Percentiles rank a stretch among this genome's conserved stretches.
phyloP scores from a whole-genome alignment of 2,888 invertebrate species.

The Drosophila atroscutellata region DNA sequence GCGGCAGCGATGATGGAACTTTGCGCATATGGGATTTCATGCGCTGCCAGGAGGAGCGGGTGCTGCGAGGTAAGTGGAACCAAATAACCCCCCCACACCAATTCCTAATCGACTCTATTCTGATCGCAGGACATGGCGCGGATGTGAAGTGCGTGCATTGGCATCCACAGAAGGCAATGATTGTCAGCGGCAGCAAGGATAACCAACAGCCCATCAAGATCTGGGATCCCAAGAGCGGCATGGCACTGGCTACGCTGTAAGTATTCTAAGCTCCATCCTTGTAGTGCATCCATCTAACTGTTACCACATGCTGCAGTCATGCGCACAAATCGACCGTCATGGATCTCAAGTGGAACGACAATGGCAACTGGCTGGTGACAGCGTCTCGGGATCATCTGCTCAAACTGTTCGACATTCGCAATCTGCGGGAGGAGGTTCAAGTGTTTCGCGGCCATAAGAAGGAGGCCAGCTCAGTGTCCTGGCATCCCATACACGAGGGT shows the following conservation, averaged over 20 bases:
- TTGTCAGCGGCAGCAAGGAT: slow-evolving; percentile 99
- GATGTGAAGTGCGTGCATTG: slow-evolving; percentile 99
- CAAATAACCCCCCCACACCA: neutral
- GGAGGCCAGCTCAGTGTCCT: slow-evolving; percentile 98
- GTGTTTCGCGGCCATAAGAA: slow-evolving; percentile 99
- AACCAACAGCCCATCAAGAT: slow-evolving; percentile 99
- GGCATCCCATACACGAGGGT: slow-evolving; percentile 99
- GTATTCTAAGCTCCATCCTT: slow-evolving; percentile 73
- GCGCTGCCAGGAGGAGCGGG: slow-evolving; percentile 97
- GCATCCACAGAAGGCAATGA: slow-evolving; percentile 99
- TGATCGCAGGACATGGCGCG: slow-evolving; percentile 93
- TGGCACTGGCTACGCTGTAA: slow-evolving; percentile 96
- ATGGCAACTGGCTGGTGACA: slow-evolving; percentile 99
- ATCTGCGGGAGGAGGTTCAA: slow-evolving; percentile 97
- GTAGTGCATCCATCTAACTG: neutral
- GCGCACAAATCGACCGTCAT: slow-evolving; percentile 99
- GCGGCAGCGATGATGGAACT: slow-evolving; percentile 99
- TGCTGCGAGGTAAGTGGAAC: slow-evolving; percentile 89
- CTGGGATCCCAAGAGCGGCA: slow-evolving; percentile 99
- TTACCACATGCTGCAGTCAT: slow-evolving; percentile 87
- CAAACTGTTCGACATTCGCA: slow-evolving; percentile 98
- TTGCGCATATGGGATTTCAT: slow-evolving; percentile 99
- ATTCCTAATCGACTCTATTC: neutral
- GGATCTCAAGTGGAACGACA: slow-evolving; percentile 99
- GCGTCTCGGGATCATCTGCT: slow-evolving; percentile 98